phyloP scores from a whole-genome alignment of 2,797 vertebrate genomes.

The Pseudotriccus pelzelni region DNA sequence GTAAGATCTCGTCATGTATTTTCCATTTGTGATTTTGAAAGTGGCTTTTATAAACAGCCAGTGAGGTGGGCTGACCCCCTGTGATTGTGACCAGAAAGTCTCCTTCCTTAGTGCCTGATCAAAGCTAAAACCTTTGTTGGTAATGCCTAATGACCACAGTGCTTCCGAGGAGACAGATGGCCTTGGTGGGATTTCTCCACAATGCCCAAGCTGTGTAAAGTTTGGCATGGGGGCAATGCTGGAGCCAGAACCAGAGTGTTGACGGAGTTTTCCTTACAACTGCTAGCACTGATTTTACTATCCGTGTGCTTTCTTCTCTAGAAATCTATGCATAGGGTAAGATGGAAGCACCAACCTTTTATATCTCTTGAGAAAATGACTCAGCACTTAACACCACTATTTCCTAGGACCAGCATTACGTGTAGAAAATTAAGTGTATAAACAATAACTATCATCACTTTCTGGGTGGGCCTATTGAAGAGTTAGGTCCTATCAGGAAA shows the following conservation, averaged over 20 bases:
- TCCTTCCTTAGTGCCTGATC: not conserved
- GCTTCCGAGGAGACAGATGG: not conserved
- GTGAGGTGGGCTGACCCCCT: not conserved
- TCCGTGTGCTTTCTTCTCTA: not conserved
- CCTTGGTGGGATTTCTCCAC: not conserved
- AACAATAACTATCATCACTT: not conserved
- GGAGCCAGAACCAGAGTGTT: not conserved
- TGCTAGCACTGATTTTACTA: not conserved
- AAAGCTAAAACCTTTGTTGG: not conserved
- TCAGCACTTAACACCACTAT: not conserved
- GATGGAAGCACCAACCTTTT: not conserved
- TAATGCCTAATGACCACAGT: not conserved
- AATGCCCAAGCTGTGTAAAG: not conserved
- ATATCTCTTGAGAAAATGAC: rapidly evolving
- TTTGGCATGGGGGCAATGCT: not conserved
- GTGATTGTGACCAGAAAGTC: not conserved
- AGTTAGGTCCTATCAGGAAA: not conserved
- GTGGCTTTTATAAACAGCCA: not conserved
- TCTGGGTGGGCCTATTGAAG: not conserved
- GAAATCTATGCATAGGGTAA: not conserved
- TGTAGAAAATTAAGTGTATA: not conserved
- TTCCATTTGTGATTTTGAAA: slow-evolving; percentile 9
- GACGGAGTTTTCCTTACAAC: not conserved
- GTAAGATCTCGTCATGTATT: not conserved
- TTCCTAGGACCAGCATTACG: not conserved